Percentiles rank a stretch among this genome's conserved stretches.
Conservation (phyloP, 2,797 vertebrate species). For the Leuciscus waleckii region DNA sequence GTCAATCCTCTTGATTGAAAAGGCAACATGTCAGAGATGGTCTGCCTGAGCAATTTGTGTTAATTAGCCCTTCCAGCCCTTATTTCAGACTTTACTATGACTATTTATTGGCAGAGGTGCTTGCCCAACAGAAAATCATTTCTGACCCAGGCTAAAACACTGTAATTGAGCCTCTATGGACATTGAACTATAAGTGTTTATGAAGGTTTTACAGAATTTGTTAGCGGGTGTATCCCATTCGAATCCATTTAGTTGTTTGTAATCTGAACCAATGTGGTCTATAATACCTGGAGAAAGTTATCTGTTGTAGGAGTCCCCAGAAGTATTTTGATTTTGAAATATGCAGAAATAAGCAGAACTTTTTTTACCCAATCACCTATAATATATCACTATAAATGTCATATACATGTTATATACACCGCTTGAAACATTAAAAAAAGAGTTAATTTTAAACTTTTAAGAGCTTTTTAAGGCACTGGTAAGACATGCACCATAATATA, state of each 20-base stretch:
- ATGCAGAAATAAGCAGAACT: neutral
- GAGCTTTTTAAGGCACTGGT: neutral
- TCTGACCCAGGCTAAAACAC: slow-evolving; percentile 25
- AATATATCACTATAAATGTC: neutral
- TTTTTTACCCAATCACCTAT: neutral
- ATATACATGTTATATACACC: neutral
- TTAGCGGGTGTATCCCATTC: neutral
- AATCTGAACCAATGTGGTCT: neutral
- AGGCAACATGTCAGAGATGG: slow-evolving; percentile 9
- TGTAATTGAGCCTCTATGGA: slow-evolving; percentile 15
- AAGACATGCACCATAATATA: neutral
- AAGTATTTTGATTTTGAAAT: neutral
- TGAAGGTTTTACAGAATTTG: neutral
- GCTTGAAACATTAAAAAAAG: neutral
- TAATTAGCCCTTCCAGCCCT: slow-evolving; percentile 38
- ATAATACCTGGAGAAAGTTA: neutral
- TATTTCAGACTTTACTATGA: neutral
- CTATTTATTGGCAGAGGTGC: slow-evolving; percentile 15
- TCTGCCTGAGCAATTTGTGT: slow-evolving; percentile 37
- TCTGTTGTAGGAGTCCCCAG: neutral
- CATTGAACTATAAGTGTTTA: slow-evolving; percentile 2
- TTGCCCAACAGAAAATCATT: slow-evolving; percentile 36
- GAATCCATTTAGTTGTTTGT: neutral
- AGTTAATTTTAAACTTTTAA: neutral
- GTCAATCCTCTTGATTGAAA: slow-evolving; percentile 56